Conservation (phyloP, 2,888 invertebrate species). For the Dicyrtoma fusca region DNA sequence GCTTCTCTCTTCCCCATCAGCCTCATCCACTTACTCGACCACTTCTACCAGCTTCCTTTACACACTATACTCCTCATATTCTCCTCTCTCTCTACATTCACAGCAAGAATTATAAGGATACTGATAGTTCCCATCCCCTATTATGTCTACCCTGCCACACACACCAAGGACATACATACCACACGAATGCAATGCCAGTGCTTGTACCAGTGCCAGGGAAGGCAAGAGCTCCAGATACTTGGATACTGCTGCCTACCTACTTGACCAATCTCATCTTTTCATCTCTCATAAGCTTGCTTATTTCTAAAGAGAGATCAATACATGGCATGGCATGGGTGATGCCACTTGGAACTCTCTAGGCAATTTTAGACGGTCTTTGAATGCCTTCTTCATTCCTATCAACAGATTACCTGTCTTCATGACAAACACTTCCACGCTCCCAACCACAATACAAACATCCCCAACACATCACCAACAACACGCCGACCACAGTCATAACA, state of each 20-base stretch:
- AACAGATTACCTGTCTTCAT: neutral
- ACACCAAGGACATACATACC: slow-evolving; percentile 13
- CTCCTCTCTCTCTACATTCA: neutral
- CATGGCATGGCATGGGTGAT: neutral
- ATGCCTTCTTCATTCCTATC: neutral
- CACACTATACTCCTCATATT: slow-evolving; percentile 16
- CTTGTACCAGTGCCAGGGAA: no score
- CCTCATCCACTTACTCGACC: slow-evolving; percentile 32
- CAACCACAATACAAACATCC: slow-evolving; percentile 7
- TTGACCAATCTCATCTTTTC: slow-evolving; percentile 34
- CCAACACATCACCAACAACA: neutral
- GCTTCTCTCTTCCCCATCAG: slow-evolving; percentile 15
- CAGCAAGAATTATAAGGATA: neutral
- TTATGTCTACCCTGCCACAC: neutral
- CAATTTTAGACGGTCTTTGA: no score
- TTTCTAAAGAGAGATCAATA: slow-evolving; percentile 23
- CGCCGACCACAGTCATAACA: neutral
- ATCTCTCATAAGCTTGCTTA: slow-evolving; percentile 31
- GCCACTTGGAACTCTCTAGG: no score
- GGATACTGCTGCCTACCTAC: neutral
- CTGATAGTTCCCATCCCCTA: neutral
- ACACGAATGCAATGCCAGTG: no score
- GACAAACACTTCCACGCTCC: slow-evolving; percentile 5
- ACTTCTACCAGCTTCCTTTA: slow-evolving; percentile 28
- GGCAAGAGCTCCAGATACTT: no score